Conservation (phyloP, 2,113 vertebrate genomes). For the Cnemophilus loriae region DNA sequence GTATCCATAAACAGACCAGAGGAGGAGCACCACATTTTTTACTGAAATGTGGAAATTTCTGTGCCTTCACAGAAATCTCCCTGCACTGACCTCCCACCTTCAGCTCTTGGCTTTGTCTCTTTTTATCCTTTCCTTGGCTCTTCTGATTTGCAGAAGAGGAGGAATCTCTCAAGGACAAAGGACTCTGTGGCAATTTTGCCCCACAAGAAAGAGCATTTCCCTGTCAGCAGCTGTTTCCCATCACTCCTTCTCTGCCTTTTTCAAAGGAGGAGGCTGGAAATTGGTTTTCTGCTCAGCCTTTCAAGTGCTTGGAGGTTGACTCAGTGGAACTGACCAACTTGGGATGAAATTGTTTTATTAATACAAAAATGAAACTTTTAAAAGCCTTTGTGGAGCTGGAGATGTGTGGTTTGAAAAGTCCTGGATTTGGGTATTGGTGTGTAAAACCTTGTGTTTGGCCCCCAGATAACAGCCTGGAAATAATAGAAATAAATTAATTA, state of each 20-base stretch:
- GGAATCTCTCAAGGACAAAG: neutral
- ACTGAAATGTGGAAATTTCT: neutral
- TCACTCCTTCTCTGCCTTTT: neutral
- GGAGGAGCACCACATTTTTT: neutral
- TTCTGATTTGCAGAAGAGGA: neutral
- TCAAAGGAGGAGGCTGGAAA: neutral
- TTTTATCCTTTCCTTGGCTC: neutral
- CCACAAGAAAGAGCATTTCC: neutral
- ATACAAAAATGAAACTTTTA: neutral
- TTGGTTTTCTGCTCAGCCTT: neutral
- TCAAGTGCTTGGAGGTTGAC: neutral
- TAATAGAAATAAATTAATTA: neutral
- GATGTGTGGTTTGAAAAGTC: neutral
- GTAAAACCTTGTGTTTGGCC: neutral
- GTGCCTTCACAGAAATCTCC: neutral
- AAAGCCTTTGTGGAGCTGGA: neutral
- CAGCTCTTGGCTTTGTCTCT: neutral
- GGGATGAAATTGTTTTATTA: neutral
- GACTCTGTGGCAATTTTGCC: neutral
- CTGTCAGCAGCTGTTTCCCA: constrained; percentile 12
- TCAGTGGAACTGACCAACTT: neutral
- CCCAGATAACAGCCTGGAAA: neutral
- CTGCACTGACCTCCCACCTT: neutral
- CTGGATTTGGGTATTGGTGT: neutral
- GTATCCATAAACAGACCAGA: neutral